These are phyloP conservation scores for Chirona hameri DNA, from an alignment of 2,888 invertebrate genomes.

Conservation along the genomic window DNA sequence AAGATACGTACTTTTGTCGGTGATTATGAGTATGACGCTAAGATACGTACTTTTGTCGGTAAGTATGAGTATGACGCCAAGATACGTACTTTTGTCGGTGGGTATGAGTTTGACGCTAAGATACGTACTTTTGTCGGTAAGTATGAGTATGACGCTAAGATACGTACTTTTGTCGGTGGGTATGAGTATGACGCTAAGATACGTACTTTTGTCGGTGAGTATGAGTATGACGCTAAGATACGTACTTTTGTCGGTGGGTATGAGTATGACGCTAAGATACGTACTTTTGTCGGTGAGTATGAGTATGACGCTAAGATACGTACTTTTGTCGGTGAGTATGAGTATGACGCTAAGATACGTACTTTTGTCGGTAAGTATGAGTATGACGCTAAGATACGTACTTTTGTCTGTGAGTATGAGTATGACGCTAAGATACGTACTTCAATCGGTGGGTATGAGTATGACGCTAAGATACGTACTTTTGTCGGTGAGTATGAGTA, in stretches of 20 bases:
- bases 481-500: neutral
- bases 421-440: slow-evolving; percentile 29
- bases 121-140: slow-evolving; percentile 69
- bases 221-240: slow-evolving; percentile 92
- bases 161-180: neutral
- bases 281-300: slow-evolving; percentile 79
- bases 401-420: neutral
- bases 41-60: slow-evolving; percentile 67
- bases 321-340: neutral
- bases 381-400: slow-evolving; percentile 74
- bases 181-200: neutral
- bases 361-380: slow-evolving; percentile 84
- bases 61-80: slow-evolving; percentile 90
- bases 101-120: neutral
- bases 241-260: neutral
- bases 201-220: slow-evolving; percentile 71
- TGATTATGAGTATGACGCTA: neutral
- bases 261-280: neutral
- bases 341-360: neutral
- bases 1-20: neutral
- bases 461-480: slow-evolving; percentile 68
- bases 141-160: slow-evolving; percentile 91
- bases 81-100: neutral
- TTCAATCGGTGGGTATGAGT: slow-evolving; percentile 88
- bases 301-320: slow-evolving; percentile 82